These are phyloP conservation scores for Prionailurus bengalensis DNA, from an alignment of 2,113 vertebrate genomes.

Conservation along the genomic window DNA sequence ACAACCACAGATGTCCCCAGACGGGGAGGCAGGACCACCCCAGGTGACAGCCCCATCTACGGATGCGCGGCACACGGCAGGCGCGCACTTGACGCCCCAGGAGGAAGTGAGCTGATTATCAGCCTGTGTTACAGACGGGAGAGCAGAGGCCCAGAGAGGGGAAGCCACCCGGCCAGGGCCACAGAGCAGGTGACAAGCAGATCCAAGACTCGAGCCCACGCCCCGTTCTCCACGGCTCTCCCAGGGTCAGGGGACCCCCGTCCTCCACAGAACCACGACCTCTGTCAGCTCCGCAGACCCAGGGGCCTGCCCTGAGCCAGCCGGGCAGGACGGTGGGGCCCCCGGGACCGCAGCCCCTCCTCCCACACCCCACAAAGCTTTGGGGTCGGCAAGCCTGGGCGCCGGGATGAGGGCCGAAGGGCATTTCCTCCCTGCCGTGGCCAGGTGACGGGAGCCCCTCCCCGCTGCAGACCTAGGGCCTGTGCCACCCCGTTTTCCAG, in stretches of 20 bases:
- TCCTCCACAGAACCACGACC: no score
- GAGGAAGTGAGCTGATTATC: not conserved
- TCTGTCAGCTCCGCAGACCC: not conserved
- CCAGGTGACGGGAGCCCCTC: not conserved
- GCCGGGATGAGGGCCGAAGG: no score
- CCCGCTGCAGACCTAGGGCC: not conserved
- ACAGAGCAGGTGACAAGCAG: not conserved
- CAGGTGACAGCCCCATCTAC: not conserved
- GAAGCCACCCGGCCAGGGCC: not conserved
- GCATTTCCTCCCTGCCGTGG: no score
- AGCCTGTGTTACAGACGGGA: not conserved
- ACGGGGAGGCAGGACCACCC: not conserved
- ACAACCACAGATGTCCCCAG: not conserved
- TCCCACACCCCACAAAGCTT: no score
- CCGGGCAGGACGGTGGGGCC: rapidly evolving
- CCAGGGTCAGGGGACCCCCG: not conserved
- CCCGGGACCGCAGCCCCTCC: not conserved
- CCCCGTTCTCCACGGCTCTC: not conserved
- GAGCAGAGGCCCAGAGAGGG: not conserved
- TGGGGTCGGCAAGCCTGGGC: not conserved
- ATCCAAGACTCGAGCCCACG: rapidly evolving
- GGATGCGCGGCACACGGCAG: not conserved
- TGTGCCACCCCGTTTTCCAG: not conserved
- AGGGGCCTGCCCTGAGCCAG: not conserved
- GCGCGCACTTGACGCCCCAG: not conserved